Base-by-base conservation (phyloP, 1,140 invertebrate genomes). In the Glossosoma conforme region DNA sequence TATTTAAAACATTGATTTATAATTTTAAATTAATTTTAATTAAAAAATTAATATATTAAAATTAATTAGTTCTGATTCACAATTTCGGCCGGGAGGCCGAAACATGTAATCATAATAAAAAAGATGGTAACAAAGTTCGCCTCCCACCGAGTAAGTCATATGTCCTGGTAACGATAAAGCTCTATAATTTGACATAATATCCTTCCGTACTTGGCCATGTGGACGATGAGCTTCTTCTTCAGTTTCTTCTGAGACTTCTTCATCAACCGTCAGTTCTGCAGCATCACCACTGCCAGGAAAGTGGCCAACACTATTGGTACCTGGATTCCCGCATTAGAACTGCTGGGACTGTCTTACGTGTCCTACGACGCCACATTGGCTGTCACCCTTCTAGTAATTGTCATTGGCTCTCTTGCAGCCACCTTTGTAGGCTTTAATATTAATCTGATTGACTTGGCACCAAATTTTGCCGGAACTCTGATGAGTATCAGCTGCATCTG, bases 401-500 rank as follows among this genome's bases (percentile, higher is more conserved):
- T 76, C 13, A 74, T 80, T 8, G 74, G 76, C 0, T 52, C 78
- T 2, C 72, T 75, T 37, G 77, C 77, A 8, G 73, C 75, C 41
- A 66, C 67, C 6, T 75, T 69, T 60, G 65, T 72, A 9, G 79
- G 77, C n/a, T 79, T 64, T 45, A 58, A 64, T 8, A 67, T 79
- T 2, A 87, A 87, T 60, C 83, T 86, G 59, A 75, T 89, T 11
- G 85, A 89, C 61, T 74, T 89, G 35, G 77, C 85, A 1, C 83
- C 83, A 11, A 84, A 81, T 66, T 80, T 74, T 65, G 83, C 85
- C 10, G 83, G 85, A 13, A 77, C 77, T 1, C 64, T 87, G 54
- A 85, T 87, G 81, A 84, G 87, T 3, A 70, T 91, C 10, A 87
- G 85, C 20, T 91, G 90, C 65, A 83, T 84, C 17, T 66, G 80